Percentiles rank a stretch among this genome's conserved stretches.
phyloP scores from a whole-genome alignment of 2,888 invertebrate genomes.

The Scelioninae gen. 2 region DNA sequence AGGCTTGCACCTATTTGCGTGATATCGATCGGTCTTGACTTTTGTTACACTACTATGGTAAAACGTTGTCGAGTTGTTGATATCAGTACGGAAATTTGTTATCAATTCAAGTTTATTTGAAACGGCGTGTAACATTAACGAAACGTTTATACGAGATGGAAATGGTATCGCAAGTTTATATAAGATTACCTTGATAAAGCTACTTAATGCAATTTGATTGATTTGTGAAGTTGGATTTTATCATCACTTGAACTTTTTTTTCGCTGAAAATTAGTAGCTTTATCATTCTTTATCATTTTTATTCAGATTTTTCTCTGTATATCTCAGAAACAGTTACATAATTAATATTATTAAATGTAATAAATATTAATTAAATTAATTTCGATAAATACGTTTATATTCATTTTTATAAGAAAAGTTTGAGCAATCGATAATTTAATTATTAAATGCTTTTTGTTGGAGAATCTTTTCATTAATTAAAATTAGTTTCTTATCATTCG shows the following conservation, averaged over 20 bases:
- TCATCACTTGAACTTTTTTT: conserved; percentile 2
- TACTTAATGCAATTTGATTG: conserved; percentile 26
- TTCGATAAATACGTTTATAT: no score
- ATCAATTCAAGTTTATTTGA: conserved; percentile 19
- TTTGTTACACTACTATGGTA: conserved; percentile 30
- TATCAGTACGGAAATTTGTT: conserved; percentile 14
- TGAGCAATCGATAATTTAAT: no score
- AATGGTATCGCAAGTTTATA: conserved; percentile 34
- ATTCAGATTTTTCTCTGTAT: no score
- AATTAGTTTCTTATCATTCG: no score
- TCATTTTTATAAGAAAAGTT: no score
- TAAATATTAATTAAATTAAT: no score
- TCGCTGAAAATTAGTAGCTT: background rate
- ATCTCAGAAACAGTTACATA: background rate
- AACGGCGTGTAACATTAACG: conserved; percentile 2
- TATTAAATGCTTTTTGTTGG: no score
- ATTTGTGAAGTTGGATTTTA: conserved; percentile 14
- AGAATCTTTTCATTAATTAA: no score
- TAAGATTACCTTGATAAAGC: conserved; percentile 35
- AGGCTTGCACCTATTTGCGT: conserved; percentile 4
- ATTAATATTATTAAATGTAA: background rate
- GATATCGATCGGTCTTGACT: conserved; percentile 39
- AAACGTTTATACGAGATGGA: conserved; percentile 13
- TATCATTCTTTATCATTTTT: no score
- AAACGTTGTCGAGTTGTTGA: conserved; percentile 14